phyloP scores from a whole-genome alignment of 2,797 vertebrate genomes.

The Furcifer pardalis region DNA sequence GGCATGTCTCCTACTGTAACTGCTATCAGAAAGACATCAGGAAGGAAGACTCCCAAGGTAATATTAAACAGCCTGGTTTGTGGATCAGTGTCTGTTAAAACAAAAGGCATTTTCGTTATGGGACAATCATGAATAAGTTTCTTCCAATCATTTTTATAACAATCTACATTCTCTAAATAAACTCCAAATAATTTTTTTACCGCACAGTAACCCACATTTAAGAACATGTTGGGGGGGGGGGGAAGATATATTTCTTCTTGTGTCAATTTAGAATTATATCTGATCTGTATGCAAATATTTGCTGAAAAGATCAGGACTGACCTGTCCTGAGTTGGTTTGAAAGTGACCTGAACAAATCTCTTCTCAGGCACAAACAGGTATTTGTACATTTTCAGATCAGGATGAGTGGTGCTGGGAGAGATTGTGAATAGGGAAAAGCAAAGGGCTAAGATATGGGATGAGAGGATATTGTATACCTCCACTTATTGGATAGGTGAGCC shows the following conservation, averaged over 20 bases:
- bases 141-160: neutral
- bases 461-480: no score
- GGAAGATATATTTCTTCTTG: neutral
- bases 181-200: neutral
- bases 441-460: no score
- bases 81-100: slow-evolving; percentile 70
- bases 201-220: neutral
- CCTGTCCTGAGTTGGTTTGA: no score
- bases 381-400: no score
- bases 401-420: no score
- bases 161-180: neutral
- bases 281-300: no score
- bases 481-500: no score
- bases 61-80: slow-evolving; percentile 74
- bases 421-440: no score
- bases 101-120: slow-evolving; percentile 54
- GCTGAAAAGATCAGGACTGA: no score
- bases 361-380: no score
- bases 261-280: no score
- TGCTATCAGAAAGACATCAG: slow-evolving; percentile 72
- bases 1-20: slow-evolving; percentile 72
- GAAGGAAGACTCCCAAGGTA: slow-evolving; percentile 76
- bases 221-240: neutral
- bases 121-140: slow-evolving; percentile 57
- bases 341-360: no score